Conservation (phyloP, 2,888 invertebrate species). For the Biston betularia region DNA sequence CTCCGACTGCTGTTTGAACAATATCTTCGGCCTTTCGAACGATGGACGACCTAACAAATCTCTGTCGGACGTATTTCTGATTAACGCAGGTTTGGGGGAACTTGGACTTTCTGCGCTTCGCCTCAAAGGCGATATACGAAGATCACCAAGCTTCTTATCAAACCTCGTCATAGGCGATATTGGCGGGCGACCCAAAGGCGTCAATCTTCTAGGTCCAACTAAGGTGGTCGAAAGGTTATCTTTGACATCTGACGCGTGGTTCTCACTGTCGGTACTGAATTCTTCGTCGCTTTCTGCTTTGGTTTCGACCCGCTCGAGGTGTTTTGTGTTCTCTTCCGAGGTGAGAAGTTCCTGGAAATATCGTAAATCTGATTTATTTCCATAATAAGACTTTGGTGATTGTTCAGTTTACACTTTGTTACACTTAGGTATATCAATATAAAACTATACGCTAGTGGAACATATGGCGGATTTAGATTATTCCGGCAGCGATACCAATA, state of each 20-base stretch:
- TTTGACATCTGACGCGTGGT: constrained; percentile 70
- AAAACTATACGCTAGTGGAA: too few species aligned
- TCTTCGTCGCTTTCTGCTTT: constrained; percentile 85
- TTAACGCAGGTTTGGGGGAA: constrained; percentile 62
- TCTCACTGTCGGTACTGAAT: constrained; percentile 77
- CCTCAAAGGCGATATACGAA: constrained; percentile 74
- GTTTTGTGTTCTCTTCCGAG: constrained; percentile 80
- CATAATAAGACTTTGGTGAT: too few species aligned
- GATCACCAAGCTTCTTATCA: constrained; percentile 73
- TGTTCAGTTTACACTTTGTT: too few species aligned
- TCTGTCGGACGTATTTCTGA: constrained; percentile 69
- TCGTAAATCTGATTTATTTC: too few species aligned
- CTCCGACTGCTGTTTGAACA: constrained; percentile 80
- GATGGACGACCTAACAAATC: constrained; percentile 65
- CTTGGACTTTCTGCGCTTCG: constrained; percentile 70
- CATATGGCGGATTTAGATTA: too few species aligned
- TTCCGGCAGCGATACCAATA: too few species aligned
- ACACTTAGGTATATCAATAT: too few species aligned
- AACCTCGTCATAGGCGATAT: constrained; percentile 69
- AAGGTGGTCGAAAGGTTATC: constrained; percentile 55
- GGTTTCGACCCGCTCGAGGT: constrained; percentile 79
- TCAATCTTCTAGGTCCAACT: constrained; percentile 60
- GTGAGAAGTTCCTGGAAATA: constrained; percentile 79
- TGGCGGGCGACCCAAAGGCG: constrained; percentile 74
- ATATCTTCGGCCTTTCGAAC: constrained; percentile 73